Percentiles rank a stretch among this genome's conserved stretches.
phyloP scores from a whole-genome alignment of 1,140 invertebrate species.

The Pemphigus obesinymphae region DNA sequence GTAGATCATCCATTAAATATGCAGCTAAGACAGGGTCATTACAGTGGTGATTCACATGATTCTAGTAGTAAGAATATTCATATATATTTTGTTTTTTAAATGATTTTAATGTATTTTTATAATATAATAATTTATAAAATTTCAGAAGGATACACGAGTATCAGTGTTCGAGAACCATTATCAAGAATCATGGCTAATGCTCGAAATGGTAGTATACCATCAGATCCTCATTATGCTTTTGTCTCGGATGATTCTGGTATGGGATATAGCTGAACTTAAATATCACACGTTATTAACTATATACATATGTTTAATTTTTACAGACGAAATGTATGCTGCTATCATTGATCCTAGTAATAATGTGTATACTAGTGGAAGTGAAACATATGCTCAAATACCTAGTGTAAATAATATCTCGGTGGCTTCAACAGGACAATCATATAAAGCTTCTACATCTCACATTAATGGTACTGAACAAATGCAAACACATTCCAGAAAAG shows the following conservation, averaged over 20 bases:
- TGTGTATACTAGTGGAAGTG: conserved; percentile 73
- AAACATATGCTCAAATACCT: conserved; percentile 80
- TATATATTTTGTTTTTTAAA: neutral
- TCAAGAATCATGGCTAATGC: conserved; percentile 60
- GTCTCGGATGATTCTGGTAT: conserved; percentile 79
- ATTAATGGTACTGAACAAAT: neutral
- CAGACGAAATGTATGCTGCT: conserved; percentile 84
- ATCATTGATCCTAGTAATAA: conserved; percentile 73
- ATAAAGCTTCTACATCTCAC: conserved; percentile 53
- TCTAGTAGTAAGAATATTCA: conserved; percentile 62
- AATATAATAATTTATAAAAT: conserved; percentile 44
- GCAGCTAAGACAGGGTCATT: conserved; percentile 56
- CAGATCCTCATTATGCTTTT: conserved; percentile 72
- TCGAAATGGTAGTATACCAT: conserved; percentile 49
- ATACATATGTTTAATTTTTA: conserved; percentile 4
- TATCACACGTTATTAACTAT: neutral
- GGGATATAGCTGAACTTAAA: conserved; percentile 42
- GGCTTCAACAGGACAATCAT: conserved; percentile 48
- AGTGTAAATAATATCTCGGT: conserved; percentile 52
- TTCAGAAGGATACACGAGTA: conserved; percentile 82
- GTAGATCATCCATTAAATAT: conserved; percentile 48
- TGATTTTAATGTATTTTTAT: conserved; percentile 27
- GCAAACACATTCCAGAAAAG: conserved; percentile 15
- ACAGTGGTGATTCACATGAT: conserved; percentile 80
- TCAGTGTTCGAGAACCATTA: conserved; percentile 80